These are phyloP conservation scores for Sorex araneus DNA, from an alignment of 2,113 vertebrate species.

Conservation along the genomic window DNA sequence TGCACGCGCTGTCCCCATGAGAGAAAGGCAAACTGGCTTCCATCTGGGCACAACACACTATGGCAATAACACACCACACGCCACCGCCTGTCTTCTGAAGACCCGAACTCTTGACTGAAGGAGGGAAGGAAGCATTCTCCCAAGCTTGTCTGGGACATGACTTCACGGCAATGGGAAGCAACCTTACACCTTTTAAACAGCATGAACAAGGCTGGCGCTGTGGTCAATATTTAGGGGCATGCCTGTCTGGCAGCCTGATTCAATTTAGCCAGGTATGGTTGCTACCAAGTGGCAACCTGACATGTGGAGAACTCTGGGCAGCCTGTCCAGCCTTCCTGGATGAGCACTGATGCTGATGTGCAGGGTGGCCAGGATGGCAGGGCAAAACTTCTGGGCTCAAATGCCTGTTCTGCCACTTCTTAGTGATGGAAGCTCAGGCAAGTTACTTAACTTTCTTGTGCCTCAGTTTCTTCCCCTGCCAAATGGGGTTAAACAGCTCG, in stretches of 20 bases:
- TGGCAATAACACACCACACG: background rate
- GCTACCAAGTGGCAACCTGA: background rate
- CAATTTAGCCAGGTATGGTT: background rate
- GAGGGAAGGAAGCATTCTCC: background rate
- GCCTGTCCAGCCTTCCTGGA: background rate
- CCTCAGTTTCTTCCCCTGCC: conserved; percentile 3
- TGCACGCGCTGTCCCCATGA: too few relatives aligned
- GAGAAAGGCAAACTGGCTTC: background rate
- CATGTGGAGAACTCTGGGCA: background rate
- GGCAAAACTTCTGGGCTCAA: background rate
- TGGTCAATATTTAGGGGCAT: background rate
- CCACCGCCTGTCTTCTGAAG: background rate
- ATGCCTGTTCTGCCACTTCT: background rate
- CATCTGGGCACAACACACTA: background rate
- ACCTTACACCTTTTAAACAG: background rate
- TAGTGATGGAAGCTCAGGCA: background rate
- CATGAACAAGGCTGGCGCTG: background rate
- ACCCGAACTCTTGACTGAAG: background rate
- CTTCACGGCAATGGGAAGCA: background rate
- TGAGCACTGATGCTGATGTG: background rate
- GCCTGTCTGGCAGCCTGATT: background rate
- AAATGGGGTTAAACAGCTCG: background rate
- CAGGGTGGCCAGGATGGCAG: background rate
- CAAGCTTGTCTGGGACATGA: background rate
- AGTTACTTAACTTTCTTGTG: conserved; percentile 6